Conservation (phyloP, 2,797 vertebrate genomes). For the Rhincodon typus region DNA sequence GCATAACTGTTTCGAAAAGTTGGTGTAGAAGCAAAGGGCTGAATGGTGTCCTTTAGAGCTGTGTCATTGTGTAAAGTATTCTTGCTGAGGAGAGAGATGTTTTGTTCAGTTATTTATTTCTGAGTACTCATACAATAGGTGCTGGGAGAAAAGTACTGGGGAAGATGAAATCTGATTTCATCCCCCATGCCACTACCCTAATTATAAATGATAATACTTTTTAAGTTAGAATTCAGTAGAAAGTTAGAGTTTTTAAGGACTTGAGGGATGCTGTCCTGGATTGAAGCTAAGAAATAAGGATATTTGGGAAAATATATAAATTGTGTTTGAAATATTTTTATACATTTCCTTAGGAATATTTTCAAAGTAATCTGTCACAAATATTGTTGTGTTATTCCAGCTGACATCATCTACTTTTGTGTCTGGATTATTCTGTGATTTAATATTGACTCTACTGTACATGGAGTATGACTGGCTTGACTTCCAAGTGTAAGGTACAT, state of each 20-base stretch:
- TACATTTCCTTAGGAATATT: background rate
- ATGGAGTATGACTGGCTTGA: background rate
- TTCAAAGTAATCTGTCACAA: background rate
- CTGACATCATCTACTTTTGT: background rate
- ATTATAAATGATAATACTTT: background rate
- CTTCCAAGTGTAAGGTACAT: background rate
- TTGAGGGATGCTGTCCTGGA: background rate
- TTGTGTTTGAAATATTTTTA: background rate
- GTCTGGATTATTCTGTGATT: background rate
- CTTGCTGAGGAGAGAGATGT: background rate
- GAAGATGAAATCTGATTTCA: background rate
- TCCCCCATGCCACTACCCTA: too few relatives aligned
- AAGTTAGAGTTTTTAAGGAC: background rate
- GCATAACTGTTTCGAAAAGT: too few relatives aligned
- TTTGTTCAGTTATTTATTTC: background rate
- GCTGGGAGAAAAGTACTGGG: background rate
- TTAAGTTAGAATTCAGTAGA: background rate
- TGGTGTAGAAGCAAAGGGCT: too few relatives aligned
- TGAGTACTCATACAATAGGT: background rate
- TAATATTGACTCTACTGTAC: background rate
- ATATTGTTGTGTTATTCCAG: background rate
- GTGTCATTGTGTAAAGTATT: too few relatives aligned
- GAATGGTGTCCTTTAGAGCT: too few relatives aligned
- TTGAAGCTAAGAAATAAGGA: background rate
- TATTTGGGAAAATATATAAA: background rate